Conservation (phyloP, 2,113 vertebrate genomes). For the Orientallactaga bullata region DNA sequence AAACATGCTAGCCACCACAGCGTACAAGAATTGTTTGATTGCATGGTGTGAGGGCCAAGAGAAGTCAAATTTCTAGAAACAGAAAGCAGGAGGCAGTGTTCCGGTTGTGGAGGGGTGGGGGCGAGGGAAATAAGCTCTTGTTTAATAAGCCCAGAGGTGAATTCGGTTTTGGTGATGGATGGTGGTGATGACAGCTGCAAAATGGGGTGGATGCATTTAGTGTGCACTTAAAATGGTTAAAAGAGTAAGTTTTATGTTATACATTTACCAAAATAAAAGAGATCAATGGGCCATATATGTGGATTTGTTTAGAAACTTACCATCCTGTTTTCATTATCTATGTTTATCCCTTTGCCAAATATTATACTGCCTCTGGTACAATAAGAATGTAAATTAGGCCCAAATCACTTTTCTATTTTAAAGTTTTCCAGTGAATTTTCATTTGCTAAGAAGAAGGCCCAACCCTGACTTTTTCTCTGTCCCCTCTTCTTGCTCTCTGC, state of each 20-base stretch:
- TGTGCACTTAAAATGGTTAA: neutral
- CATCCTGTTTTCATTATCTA: neutral
- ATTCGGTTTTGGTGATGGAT: neutral
- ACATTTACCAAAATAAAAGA: slow-evolving; percentile 15
- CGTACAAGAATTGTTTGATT: neutral
- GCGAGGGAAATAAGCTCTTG: neutral
- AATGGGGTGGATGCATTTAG: neutral
- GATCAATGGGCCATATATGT: neutral
- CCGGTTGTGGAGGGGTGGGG: neutral
- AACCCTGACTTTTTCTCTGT: neutral
- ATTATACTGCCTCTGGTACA: neutral
- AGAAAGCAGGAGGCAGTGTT: neutral
- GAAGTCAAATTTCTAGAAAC: neutral
- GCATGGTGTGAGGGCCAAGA: neutral
- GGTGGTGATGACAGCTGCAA: no score
- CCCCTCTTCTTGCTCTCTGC: neutral
- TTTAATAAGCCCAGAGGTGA: neutral
- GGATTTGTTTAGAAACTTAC: slow-evolving; percentile 25
- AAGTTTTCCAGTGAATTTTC: slow-evolving; percentile 37
- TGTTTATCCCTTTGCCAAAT: slow-evolving; percentile 37
- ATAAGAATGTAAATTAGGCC: slow-evolving; percentile 28
- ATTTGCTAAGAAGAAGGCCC: neutral
- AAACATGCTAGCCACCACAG: neutral
- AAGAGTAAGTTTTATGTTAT: neutral
- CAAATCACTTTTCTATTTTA: neutral